Evolutionary conservation across 1,140 invertebrate species (phyloP).

Genomic region (Physella acuta): DNA sequence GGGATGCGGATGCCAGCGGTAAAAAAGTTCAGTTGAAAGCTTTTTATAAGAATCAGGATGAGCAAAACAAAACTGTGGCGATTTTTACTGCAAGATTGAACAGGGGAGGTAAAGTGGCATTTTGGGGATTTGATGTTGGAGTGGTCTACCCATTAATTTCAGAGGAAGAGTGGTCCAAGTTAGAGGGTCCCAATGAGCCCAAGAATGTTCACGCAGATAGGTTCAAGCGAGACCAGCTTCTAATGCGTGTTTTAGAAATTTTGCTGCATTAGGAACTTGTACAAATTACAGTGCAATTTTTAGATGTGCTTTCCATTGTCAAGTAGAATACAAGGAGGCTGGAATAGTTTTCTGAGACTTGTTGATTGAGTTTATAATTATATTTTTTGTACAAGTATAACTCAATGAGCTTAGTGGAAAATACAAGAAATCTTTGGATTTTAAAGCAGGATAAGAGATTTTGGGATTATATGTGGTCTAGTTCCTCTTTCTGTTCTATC

Average conservation of each 20-base stretch:
- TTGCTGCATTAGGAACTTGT: too few relatives aligned
- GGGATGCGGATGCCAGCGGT: neutral
- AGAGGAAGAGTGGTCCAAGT: neutral
- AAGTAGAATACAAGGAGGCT: too few relatives aligned
- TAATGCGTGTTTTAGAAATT: neutral
- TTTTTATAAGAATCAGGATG: neutral
- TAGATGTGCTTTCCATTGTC: too few relatives aligned
- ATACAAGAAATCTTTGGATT: too few relatives aligned
- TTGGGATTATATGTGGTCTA: too few relatives aligned
- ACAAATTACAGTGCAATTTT: too few relatives aligned
- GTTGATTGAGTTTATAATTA: too few relatives aligned
- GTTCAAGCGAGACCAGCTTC: conserved; percentile 12
- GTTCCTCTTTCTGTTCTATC: too few relatives aligned
- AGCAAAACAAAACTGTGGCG: neutral
- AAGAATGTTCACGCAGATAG: neutral
- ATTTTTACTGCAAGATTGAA: neutral
- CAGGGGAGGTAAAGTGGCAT: neutral
- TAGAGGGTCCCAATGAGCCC: neutral
- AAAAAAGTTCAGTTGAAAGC: neutral
- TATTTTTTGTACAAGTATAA: too few relatives aligned
- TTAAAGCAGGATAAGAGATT: too few relatives aligned
- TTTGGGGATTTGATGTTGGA: conserved; percentile 9
- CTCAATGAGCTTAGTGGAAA: too few relatives aligned
- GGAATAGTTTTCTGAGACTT: too few relatives aligned
- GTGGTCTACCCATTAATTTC: neutral